These are phyloP conservation scores for Dynastes hyllus DNA, from an alignment of 2,888 invertebrate species.

Conservation along the genomic window DNA sequence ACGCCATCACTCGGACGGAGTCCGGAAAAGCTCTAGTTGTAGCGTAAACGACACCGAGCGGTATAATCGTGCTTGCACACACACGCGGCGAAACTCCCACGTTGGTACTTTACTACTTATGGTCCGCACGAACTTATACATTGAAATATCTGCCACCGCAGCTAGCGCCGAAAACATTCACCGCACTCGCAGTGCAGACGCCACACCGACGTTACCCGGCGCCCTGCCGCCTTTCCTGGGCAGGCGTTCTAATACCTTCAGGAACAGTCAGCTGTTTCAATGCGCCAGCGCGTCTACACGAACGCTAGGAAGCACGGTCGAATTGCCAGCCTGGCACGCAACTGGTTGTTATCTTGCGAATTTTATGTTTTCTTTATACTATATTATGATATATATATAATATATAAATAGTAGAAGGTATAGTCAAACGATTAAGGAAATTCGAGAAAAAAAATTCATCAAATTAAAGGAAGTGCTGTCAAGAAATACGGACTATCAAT, in stretches of 20 bases:
- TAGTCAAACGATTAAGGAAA: too few relatives aligned
- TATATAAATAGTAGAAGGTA: too few relatives aligned
- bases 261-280: constrained; percentile 47
- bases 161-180: constrained; percentile 23
- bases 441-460: too few relatives aligned
- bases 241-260: constrained; percentile 61
- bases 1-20: constrained; percentile 40
- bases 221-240: constrained; percentile 59
- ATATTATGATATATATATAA: too few relatives aligned
- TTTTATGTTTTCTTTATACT: background rate
- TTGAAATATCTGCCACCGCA: constrained; percentile 38
- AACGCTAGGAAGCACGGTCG: constrained; percentile 17
- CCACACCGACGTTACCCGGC: constrained; percentile 60
- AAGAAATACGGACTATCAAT: too few relatives aligned
- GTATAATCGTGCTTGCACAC: constrained; percentile 4
- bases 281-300: constrained; percentile 55
- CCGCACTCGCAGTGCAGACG: constrained; percentile 61
- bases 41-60: constrained; percentile 10
- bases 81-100: constrained; percentile 49
- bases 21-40: constrained; percentile 17
- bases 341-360: constrained; percentile 36
- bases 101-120: constrained; percentile 34
- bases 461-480: too few relatives aligned
- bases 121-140: constrained; percentile 51
- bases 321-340: constrained; percentile 26